Evolutionary conservation across 2,797 vertebrate species (phyloP).

Genomic region (Falco rusticolus): DNA sequence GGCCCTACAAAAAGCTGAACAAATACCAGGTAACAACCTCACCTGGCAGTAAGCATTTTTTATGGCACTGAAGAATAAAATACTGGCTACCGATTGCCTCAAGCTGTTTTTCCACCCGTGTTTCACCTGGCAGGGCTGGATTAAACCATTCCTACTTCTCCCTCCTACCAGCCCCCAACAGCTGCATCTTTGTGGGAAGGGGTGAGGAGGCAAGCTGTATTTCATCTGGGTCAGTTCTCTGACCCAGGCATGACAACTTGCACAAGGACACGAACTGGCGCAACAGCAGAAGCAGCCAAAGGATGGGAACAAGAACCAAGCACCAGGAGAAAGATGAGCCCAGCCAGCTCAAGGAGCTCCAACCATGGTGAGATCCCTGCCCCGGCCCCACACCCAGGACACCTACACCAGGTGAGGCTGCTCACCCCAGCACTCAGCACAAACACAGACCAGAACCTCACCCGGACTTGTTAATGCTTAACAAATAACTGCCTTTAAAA

Average conservation of each 20-base stretch:
- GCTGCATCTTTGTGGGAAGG: fast-evolving
- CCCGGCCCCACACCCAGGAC: fast-evolving
- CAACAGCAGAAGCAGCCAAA: neutral
- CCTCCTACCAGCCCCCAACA: neutral
- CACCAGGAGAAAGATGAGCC: neutral
- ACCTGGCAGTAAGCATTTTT: neutral
- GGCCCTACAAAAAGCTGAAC: neutral
- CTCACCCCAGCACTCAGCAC: neutral
- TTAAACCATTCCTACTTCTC: neutral
- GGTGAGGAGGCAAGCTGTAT: neutral
- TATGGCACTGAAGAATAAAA: neutral
- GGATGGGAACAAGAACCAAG: neutral
- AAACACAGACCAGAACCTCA: neutral
- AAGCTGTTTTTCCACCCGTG: neutral
- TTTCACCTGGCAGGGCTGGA: neutral
- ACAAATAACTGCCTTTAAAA: neutral
- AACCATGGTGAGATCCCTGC: fast-evolving
- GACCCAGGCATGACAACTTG: neutral
- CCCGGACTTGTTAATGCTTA: neutral
- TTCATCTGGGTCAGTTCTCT: neutral
- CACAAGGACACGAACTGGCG: neutral
- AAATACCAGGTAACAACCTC: neutral
- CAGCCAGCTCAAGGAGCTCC: neutral
- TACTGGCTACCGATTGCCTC: neutral
- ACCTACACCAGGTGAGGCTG: neutral